Base-by-base conservation (phyloP, 2,113 vertebrate species). In the Ascaphus truei region DNA sequence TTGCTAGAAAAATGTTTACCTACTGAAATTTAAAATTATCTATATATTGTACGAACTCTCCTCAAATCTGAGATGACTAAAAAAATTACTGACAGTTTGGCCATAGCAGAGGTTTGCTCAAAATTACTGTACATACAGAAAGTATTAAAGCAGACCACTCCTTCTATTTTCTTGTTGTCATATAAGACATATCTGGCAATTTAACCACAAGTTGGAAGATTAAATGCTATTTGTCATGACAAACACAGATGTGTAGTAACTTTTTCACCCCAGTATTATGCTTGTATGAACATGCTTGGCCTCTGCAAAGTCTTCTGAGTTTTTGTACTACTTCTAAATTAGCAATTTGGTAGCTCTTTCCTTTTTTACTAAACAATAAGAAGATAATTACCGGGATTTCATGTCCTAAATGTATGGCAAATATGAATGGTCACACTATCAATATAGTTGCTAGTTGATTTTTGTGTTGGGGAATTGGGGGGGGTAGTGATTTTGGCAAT, bases 201-300 rank as follows among this genome's bases (percentile, higher is more conserved):
- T 82, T 80, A 62, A 79, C 77, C 66, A 73, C 67, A 84, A 76
- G 72, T 56, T 53, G 26, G 48, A 61, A 76, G 52, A 80, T 86
- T 88, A 88, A 87, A 79, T 74, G 61, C 77, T 79, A 85, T 90
- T 86, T 86, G 51, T 80, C 75, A 83, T 73, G 80, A 84, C 80
- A 86, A 84, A 79, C 73, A 84, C 81, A 90, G 80, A 87, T 86
- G 76, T 85, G 77, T 76, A 72, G 78, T 79, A 85, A 79, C 73
- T 81, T 86, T 84, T 88, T 84, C 69, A 80, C 77, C 76, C 65
- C 73, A 59, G 48, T 62, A 15, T 45, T 79, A 68, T 84, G 71
- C 91, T 56, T 93, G 88, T 80, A 85, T 81, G 45, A 86, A 92
- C 93, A 88, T 91, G 92, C 62, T 75, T n/a, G 47, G 62, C 36